Evolutionary conservation across 1,140 invertebrate species (phyloP).

Genomic region (Drosophila watanabei): DNA sequence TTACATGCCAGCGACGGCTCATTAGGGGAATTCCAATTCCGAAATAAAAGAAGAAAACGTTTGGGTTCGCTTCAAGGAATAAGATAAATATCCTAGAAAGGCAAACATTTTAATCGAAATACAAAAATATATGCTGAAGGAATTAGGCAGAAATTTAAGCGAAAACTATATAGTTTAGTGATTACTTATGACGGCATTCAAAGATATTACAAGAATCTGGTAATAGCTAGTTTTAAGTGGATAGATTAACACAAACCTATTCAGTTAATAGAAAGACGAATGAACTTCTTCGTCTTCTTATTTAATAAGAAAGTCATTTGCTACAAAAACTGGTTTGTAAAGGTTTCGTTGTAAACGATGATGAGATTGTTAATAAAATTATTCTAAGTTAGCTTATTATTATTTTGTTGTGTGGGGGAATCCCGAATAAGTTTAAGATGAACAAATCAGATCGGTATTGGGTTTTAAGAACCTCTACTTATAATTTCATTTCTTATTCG

Average conservation of each 20-base stretch:
- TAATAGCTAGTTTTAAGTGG: not conserved
- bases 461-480: not conserved
- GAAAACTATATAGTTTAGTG: not conserved
- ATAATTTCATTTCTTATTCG: not conserved
- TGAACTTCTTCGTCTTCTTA: too few species aligned
- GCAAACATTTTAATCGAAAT: too few species aligned
- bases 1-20: slow-evolving; percentile 51
- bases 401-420: not conserved
- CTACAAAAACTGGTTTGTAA: not conserved
- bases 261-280: not conserved
- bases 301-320: not conserved
- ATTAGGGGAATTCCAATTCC: slow-evolving; percentile 67
- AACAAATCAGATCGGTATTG: not conserved
- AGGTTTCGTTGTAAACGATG: not conserved
- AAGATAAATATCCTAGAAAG: slow-evolving; percentile 1
- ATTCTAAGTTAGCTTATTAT: not conserved
- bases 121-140: not conserved
- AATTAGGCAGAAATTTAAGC: not conserved
- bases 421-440: not conserved
- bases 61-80: slow-evolving; percentile 15
- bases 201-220: not conserved
- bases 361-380: not conserved
- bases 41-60: slow-evolving; percentile 26
- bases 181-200: not conserved
- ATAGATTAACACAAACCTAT: not conserved